phyloP scores from a whole-genome alignment of 2,113 vertebrate genomes.

The Jacana jacana region DNA sequence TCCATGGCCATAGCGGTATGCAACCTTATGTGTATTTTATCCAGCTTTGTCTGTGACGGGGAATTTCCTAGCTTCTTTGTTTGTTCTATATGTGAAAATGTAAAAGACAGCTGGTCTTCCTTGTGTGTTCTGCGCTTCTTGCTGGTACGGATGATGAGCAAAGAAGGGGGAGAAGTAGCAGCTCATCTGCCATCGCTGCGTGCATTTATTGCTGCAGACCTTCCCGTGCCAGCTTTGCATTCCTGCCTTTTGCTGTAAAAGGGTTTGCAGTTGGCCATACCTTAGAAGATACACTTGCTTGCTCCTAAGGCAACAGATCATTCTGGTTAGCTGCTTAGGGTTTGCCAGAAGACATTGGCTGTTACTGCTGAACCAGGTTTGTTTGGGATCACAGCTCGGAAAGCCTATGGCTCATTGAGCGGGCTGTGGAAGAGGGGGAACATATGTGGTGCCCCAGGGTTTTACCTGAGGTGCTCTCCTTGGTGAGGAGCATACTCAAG shows the following conservation, averaged over 20 bases:
- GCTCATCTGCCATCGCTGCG: accelerated
- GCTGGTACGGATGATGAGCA: background rate
- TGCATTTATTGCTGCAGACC: background rate
- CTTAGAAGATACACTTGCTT: background rate
- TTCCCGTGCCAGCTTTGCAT: background rate
- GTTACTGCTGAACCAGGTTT: background rate
- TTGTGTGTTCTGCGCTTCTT: background rate
- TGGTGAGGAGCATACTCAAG: background rate
- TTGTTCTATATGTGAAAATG: background rate
- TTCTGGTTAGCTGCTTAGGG: background rate
- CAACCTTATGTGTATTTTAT: background rate
- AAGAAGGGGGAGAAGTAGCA: background rate
- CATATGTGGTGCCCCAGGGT: accelerated
- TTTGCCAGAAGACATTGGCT: background rate
- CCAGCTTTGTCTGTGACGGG: background rate
- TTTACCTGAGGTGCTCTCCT: background rate
- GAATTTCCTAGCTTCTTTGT: background rate
- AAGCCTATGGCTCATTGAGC: accelerated
- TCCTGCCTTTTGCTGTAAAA: background rate
- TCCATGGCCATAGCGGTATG: background rate
- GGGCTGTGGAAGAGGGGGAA: background rate
- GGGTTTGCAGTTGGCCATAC: background rate
- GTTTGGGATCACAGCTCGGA: background rate
- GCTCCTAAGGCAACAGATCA: background rate
- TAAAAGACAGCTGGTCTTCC: background rate